Conservation (phyloP, 2,113 vertebrate genomes). For the Salminus brasiliensis region DNA sequence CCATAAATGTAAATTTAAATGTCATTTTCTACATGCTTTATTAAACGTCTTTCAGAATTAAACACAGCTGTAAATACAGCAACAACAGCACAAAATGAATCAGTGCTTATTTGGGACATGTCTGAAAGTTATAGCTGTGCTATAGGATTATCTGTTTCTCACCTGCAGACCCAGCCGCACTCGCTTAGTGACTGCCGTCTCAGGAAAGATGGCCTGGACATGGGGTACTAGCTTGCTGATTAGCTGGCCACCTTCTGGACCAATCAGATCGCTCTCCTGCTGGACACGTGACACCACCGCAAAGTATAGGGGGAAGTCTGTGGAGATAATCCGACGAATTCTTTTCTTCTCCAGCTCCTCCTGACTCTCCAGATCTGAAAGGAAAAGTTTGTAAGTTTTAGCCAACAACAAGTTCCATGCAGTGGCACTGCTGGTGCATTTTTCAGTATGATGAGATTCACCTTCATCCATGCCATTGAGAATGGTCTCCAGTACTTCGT, state of each 20-base stretch:
- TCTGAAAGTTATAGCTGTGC: no score
- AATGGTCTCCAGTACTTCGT: slow-evolving; percentile 88
- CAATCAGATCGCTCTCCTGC: slow-evolving; percentile 92
- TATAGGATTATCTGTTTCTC: slow-evolving; percentile 56
- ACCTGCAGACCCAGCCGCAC: slow-evolving; percentile 95
- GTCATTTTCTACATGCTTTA: no score
- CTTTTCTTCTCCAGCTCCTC: slow-evolving; percentile 95
- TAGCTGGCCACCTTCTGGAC: slow-evolving; percentile 88
- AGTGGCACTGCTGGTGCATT: neutral
- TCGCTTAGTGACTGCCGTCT: slow-evolving; percentile 90
- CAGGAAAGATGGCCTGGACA: slow-evolving; percentile 93
- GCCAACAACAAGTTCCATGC: neutral
- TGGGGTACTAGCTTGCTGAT: slow-evolving; percentile 87
- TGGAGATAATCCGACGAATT: slow-evolving; percentile 93
- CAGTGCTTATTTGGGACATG: neutral
- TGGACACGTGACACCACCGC: slow-evolving; percentile 95
- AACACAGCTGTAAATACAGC: no score
- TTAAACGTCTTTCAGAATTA: no score
- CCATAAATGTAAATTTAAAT: no score
- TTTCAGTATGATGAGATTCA: slow-evolving; percentile 57
- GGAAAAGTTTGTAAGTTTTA: neutral
- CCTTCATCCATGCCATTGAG: slow-evolving; percentile 97
- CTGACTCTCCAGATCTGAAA: slow-evolving; percentile 87
- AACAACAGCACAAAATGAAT: no score
- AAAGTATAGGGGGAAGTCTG: slow-evolving; percentile 95